Evolutionary conservation across 2,113 vertebrate genomes (phyloP), one percentile per base, ranked within the genome.

Genomic region (Gallinago paraguaiae): DNA sequence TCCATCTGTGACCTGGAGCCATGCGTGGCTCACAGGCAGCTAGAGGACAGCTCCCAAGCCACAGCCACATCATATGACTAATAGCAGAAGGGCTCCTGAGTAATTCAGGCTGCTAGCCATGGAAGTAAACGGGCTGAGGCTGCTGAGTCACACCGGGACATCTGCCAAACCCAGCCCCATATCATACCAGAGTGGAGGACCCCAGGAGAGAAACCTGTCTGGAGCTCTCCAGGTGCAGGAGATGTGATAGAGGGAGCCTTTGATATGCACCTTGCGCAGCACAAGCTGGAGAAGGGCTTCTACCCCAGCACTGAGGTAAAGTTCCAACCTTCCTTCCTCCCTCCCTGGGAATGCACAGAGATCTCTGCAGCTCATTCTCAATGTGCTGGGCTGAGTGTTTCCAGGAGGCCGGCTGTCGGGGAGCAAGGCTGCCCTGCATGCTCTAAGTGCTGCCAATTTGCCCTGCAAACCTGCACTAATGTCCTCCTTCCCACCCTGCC

Each of bases 41-140:
- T 24, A 6, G 9, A 88, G 69, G 2, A n/a, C 70, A 54, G 88
- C 27, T 92, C 72, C 54, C 77, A 25, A 15, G 69, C 83, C 93
- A 53, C 77, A n/a, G 81, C 39, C 27, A 35, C 83, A 68, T 74
- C 91, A 84, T 80, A 71, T 91, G 95, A 89, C 43, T 17, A 17
- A 64, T 1, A 82, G 83, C 91, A 84, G 56, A 83, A 93, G 86
- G 68, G 71, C 54, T 96, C 88, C 85, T 13, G 65, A 88, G 84
- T 4, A 48, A 54, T 1, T 4, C 6, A 3, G 17, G 1, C 46
- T 86, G 16, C 30, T 28, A 30, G 60, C 61, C 48, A 7, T 48
- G 63, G 88, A 46, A 90, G 18, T 4, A 10, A 72, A 61, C 0
- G 3, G 54, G 63, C 43, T 0, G 2, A 63, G 57, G 91, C 64